These are phyloP conservation scores for Ennomos quercinarius DNA, from an alignment of 2,888 invertebrate genomes.

Conservation along the genomic window DNA sequence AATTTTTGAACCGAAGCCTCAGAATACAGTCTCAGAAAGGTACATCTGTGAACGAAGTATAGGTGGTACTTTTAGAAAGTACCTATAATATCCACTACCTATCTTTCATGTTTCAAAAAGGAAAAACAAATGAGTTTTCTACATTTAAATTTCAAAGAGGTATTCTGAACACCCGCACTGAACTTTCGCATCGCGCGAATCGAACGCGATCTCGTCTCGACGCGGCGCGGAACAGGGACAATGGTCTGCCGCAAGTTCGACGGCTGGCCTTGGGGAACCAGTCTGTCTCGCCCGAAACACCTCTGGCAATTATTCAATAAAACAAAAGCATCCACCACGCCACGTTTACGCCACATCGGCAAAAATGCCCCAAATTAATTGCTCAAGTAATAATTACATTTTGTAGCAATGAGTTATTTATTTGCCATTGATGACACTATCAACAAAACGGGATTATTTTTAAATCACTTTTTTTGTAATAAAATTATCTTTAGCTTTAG, in stretches of 20 bases:
- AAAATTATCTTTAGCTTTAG: conserved; percentile 8
- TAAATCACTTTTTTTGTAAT: too few relatives aligned
- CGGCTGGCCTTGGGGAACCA: conserved; percentile 84
- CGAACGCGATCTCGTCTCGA: conserved; percentile 45
- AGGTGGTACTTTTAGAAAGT: too few relatives aligned
- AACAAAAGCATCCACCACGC: conserved; percentile 78
- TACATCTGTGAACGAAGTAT: too few relatives aligned
- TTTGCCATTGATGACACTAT: neutral
- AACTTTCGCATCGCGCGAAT: conserved; percentile 25
- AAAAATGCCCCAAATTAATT: conserved; percentile 70
- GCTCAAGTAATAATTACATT: conserved; percentile 55
- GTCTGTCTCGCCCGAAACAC: conserved; percentile 82
- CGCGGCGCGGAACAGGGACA: conserved; percentile 61
- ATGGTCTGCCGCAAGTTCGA: conserved; percentile 74
- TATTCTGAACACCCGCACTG: conserved; percentile 26
- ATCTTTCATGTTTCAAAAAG: too few relatives aligned
- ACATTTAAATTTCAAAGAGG: conserved; percentile 9
- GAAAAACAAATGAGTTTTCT: neutral
- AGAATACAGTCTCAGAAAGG: too few relatives aligned
- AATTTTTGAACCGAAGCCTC: too few relatives aligned
- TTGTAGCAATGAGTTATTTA: conserved; percentile 30
- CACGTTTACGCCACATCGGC: conserved; percentile 73
- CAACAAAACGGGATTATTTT: conserved; percentile 1
- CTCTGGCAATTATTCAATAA: conserved; percentile 84
- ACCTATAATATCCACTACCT: too few relatives aligned